A percentile compares a stretch with the other conserved stretches of the same genome.
phyloP scores from a whole-genome alignment of 2,888 invertebrate species.

The Ophion obscuratus region DNA sequence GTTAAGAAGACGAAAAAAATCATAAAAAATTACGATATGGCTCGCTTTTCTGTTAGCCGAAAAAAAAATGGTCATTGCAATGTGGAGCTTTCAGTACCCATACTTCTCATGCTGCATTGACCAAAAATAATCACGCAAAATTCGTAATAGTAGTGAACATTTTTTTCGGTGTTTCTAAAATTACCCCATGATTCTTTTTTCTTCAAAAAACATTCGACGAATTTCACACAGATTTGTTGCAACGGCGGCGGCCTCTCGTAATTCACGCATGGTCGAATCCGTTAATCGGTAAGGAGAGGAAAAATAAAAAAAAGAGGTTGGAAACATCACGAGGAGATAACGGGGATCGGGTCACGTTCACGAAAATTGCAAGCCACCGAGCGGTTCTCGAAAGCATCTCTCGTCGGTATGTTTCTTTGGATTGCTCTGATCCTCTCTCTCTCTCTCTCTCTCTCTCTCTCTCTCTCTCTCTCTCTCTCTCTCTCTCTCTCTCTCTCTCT shows the following conservation, averaged over 20 bases:
- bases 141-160: too few relatives aligned
- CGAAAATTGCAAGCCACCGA: constrained; percentile 75
- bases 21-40: too few relatives aligned
- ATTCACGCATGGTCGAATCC: neutral
- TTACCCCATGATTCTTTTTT: neutral
- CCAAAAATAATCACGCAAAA: too few relatives aligned
- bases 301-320: constrained; percentile 1
- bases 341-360: constrained; percentile 75
- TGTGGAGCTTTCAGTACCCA: too few relatives aligned
- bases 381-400: constrained; percentile 64
- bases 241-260: neutral
- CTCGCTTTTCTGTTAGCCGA: too few relatives aligned
- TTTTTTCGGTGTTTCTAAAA: too few relatives aligned
- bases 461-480: neutral
- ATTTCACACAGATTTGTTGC: too few relatives aligned
- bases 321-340: constrained; percentile 37
- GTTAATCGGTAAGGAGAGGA: constrained; percentile 2
- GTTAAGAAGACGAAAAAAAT: too few relatives aligned
- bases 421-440: constrained; percentile 39
- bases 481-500: constrained; percentile 68
- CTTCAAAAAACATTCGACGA: neutral
- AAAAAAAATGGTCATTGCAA: too few relatives aligned
- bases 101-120: too few relatives aligned
- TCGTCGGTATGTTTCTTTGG: constrained; percentile 71
- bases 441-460: constrained; percentile 68